phyloP scores from a whole-genome alignment of 1,140 invertebrate genomes.

The Tribolium castaneum region DNA sequence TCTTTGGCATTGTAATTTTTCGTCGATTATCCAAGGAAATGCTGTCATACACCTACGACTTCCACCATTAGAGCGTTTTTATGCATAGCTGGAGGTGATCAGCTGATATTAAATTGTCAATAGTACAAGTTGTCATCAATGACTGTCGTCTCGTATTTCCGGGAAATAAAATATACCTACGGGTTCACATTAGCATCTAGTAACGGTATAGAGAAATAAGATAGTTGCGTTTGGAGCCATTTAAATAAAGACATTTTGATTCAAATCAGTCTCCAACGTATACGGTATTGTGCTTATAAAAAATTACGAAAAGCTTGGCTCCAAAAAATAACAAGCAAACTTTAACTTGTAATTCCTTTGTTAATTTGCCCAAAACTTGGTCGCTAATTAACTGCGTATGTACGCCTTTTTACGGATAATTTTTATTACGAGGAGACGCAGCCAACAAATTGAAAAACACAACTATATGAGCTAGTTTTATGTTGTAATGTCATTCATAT shows the following conservation, averaged over 20 bases:
- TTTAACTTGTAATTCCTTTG: too few species aligned
- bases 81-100: background rate
- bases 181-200: background rate
- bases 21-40: background rate
- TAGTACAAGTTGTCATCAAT: background rate
- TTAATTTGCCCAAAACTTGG: too few species aligned
- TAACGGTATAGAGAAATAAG: background rate
- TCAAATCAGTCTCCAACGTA: background rate
- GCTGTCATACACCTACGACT: background rate
- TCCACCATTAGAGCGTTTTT: background rate
- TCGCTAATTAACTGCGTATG: too few species aligned
- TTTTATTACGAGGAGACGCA: background rate
- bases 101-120: background rate
- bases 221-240: background rate
- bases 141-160: background rate
- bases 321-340: too few species aligned
- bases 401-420: too few species aligned
- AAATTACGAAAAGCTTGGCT: background rate
- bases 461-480: background rate
- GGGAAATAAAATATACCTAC: slow-evolving; percentile 20
- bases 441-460: background rate
- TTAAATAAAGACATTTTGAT: background rate
- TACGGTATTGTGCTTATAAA: background rate
- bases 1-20: slow-evolving; percentile 1
- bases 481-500: background rate